These are phyloP conservation scores for Austrofundulus limnaeus DNA, from an alignment of 2,113 vertebrate genomes.

Conservation along the genomic window DNA sequence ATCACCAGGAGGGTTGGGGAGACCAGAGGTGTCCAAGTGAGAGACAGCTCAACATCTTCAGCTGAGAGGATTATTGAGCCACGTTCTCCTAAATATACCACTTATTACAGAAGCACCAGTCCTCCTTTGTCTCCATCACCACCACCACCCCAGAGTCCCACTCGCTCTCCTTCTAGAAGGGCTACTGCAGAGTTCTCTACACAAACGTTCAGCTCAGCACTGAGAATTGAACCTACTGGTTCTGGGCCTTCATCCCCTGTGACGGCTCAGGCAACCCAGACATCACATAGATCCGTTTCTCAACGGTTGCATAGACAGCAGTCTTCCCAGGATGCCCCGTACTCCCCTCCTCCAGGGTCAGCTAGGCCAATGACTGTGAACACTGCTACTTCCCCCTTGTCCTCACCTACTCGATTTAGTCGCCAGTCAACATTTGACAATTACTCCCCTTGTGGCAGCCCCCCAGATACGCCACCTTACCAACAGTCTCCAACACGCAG, in stretches of 20 bases:
- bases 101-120: constrained; percentile 87
- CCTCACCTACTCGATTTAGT: constrained; percentile 85
- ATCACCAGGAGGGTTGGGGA: constrained; percentile 74
- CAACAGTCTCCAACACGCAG: constrained; percentile 72
- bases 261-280: constrained; percentile 91
- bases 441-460: constrained; percentile 83
- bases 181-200: constrained; percentile 90
- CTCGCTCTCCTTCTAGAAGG: constrained; percentile 78
- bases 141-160: constrained; percentile 88
- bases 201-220: constrained; percentile 83
- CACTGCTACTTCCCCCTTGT: constrained; percentile 86
- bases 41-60: constrained; percentile 74
- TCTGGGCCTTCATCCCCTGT: constrained; percentile 78
- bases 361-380: constrained; percentile 83
- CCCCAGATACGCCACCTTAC: constrained; percentile 80
- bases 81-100: constrained; percentile 80
- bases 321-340: constrained; percentile 86
- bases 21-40: constrained; percentile 67
- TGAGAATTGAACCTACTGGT: constrained; percentile 65
- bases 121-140: constrained; percentile 90
- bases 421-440: constrained; percentile 83
- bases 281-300: constrained; percentile 78
- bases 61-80: constrained; percentile 71
- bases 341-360: constrained; percentile 84
- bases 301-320: constrained; percentile 87